Evolutionary conservation across 2,797 vertebrate species (phyloP).

Genomic region (Dicrostonyx torquatus): DNA sequence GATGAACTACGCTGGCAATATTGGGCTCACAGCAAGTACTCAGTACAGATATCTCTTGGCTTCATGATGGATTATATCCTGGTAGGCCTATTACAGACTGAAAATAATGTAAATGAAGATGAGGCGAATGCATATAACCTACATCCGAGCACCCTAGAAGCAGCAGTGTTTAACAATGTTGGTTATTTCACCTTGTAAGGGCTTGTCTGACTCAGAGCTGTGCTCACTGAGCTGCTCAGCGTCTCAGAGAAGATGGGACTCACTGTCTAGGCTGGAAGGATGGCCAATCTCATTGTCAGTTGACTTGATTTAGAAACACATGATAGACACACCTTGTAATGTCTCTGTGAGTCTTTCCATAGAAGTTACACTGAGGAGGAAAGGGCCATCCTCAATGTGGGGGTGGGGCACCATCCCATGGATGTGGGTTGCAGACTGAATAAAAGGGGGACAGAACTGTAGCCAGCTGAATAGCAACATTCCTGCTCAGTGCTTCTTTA

Average conservation of each 20-base stretch:
- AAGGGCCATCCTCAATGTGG: not conserved
- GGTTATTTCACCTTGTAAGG: not conserved
- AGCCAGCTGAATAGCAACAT: not conserved
- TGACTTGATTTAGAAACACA: not conserved
- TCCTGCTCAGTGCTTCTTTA: not conserved
- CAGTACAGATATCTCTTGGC: not conserved
- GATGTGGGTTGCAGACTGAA: not conserved
- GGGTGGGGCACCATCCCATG: no score
- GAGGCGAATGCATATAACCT: no score
- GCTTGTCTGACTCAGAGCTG: not conserved
- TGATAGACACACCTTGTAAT: not conserved
- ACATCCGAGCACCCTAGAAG: no score
- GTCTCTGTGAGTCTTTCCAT: not conserved
- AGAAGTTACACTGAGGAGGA: not conserved
- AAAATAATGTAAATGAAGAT: not conserved
- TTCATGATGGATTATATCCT: not conserved
- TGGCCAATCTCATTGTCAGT: not conserved
- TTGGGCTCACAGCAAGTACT: not conserved
- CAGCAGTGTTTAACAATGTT: accelerated
- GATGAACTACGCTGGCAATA: not conserved
- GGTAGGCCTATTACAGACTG: not conserved
- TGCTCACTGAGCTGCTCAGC: not conserved
- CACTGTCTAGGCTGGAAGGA: not conserved
- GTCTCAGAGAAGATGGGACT: not conserved
- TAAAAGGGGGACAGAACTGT: not conserved